phyloP scores from a whole-genome alignment of 1,140 invertebrate species.

The Pemphigus obesinymphae region DNA sequence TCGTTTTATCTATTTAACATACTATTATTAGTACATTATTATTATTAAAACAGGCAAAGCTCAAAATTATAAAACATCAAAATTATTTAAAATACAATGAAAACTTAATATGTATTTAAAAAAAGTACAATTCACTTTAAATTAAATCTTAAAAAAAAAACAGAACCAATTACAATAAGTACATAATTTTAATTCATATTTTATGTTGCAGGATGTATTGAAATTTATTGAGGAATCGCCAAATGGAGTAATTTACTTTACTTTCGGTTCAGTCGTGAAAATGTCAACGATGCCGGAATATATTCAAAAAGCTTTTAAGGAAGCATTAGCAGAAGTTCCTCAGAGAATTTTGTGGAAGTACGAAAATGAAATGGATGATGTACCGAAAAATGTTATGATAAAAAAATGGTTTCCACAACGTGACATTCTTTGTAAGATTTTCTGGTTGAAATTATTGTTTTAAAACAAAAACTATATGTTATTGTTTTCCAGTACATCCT shows the following conservation, averaged over 20 bases:
- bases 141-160: too few relatives aligned
- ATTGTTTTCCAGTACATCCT: conserved; percentile 55
- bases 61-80: too few relatives aligned
- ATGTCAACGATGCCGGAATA: conserved; percentile 46
- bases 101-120: too few relatives aligned
- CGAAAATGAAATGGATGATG: conserved; percentile 52
- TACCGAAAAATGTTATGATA: conserved; percentile 24
- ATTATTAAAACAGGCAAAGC: too few relatives aligned
- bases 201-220: conserved; percentile 46
- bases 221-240: conserved; percentile 47
- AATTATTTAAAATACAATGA: too few relatives aligned
- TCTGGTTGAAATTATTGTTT: neutral
- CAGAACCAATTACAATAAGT: too few relatives aligned
- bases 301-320: conserved; percentile 50
- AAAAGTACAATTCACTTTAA: too few relatives aligned
- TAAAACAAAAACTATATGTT: neutral
- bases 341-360: conserved; percentile 65
- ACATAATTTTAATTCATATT: too few relatives aligned
- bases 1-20: too few relatives aligned
- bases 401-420: conserved; percentile 42
- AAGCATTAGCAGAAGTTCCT: conserved; percentile 50
- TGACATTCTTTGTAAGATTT: conserved; percentile 42
- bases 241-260: conserved; percentile 64
- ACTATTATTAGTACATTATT: too few relatives aligned
- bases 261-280: conserved; percentile 56